Conservation (phyloP, 2,797 vertebrate species). For the Lagodon rhomboides region DNA sequence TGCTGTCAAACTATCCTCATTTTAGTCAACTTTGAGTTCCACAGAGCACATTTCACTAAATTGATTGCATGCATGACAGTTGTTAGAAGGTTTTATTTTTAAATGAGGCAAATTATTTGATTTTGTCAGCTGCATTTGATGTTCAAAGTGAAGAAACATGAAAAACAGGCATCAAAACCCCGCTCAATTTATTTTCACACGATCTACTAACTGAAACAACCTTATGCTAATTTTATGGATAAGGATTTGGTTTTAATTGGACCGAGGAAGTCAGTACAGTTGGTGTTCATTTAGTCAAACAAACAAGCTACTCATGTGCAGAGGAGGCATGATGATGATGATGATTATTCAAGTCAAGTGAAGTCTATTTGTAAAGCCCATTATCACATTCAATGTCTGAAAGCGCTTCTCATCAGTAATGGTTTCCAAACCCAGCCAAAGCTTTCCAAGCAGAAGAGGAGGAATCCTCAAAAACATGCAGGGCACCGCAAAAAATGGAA, state of each 20-base stretch:
- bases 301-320: slow-evolving; percentile 52
- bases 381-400: slow-evolving; percentile 52
- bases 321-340: slow-evolving; percentile 20
- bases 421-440: slow-evolving; percentile 11
- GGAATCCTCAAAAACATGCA: slow-evolving; percentile 4
- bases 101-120: slow-evolving; percentile 27
- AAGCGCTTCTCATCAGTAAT: slow-evolving; percentile 1
- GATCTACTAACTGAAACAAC: slow-evolving; percentile 36
- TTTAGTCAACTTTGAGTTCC: not conserved
- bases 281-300: slow-evolving; percentile 58
- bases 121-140: slow-evolving; percentile 41
- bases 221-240: slow-evolving; percentile 53
- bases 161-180: slow-evolving; percentile 40
- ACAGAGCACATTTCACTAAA: not conserved
- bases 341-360: slow-evolving; percentile 45
- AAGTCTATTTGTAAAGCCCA: slow-evolving; percentile 45
- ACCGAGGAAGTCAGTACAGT: slow-evolving; percentile 10
- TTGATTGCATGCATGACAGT: not conserved
- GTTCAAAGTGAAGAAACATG: slow-evolving; percentile 42
- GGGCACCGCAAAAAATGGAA: not conserved
- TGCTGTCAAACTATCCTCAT: slow-evolving; percentile 21
- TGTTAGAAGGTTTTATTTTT: slow-evolving; percentile 30
- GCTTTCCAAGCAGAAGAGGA: not conserved
- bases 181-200: slow-evolving; percentile 22
- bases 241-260: slow-evolving; percentile 57